These are phyloP conservation scores for Periophthalmus magnuspinnatus DNA, from an alignment of 2,797 vertebrate species.

Conservation along the genomic window DNA sequence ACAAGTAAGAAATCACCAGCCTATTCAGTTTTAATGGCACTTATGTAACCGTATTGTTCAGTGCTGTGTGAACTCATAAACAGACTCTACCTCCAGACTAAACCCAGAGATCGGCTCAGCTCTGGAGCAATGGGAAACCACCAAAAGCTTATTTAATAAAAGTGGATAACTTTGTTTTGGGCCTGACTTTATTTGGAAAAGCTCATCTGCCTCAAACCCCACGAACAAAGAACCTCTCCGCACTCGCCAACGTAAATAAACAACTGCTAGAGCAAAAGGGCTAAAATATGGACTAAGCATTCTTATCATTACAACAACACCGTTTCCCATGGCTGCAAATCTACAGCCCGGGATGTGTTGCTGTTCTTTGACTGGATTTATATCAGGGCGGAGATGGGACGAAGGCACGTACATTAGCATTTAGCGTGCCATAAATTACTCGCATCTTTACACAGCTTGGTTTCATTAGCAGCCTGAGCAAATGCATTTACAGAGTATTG, in stretches of 20 bases:
- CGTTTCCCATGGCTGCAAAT: constrained; percentile 60
- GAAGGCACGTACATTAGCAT: constrained; percentile 37
- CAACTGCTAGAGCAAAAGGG: constrained; percentile 20
- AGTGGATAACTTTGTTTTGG: constrained; percentile 12
- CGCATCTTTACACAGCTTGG: constrained; percentile 55
- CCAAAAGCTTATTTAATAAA: constrained; percentile 36
- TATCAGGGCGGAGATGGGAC: constrained; percentile 47
- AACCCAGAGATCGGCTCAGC: constrained; percentile 6
- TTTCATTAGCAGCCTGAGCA: constrained; percentile 61
- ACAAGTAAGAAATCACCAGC: neutral
- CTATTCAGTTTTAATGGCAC: neutral
- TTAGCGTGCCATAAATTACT: constrained; percentile 69
- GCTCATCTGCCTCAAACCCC: constrained; percentile 23
- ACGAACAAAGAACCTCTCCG: constrained; percentile 28
- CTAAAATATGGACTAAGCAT: constrained; percentile 39
- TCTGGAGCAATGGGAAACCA: constrained; percentile 19
- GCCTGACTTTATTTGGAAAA: constrained; percentile 28
- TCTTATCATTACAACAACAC: constrained; percentile 64
- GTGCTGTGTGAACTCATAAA: neutral
- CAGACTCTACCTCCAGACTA: constrained; percentile 10
- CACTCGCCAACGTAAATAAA: constrained; percentile 67
- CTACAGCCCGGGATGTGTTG: constrained; percentile 32
- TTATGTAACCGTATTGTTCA: neutral
- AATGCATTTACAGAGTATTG: constrained; percentile 38
- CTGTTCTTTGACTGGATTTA: constrained; percentile 53